These are phyloP conservation scores for Agrochola lychnidis DNA, from an alignment of 2,888 invertebrate genomes.

Conservation along the genomic window DNA sequence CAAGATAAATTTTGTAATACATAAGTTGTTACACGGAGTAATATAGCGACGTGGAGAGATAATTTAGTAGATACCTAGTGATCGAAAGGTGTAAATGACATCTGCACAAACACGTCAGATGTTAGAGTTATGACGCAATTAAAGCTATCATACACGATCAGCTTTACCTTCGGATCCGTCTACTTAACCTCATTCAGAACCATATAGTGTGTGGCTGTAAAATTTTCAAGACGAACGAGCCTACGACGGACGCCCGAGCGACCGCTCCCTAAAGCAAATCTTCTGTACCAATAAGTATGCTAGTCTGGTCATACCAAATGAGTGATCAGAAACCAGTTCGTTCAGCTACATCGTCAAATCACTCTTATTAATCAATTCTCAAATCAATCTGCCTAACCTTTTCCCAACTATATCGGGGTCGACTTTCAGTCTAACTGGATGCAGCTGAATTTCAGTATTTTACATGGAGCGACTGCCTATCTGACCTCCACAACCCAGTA, in stretches of 20 bases:
- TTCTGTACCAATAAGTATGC: not conserved
- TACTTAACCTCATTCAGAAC: too few relatives aligned
- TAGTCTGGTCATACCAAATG: not conserved
- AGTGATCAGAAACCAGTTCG: not conserved
- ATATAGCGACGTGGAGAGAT: not conserved
- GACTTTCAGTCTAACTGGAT: too few relatives aligned
- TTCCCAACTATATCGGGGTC: too few relatives aligned
- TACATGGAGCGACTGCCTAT: too few relatives aligned
- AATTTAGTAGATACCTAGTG: not conserved
- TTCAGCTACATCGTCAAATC: not conserved
- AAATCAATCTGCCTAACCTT: too few relatives aligned
- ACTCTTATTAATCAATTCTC: not conserved
- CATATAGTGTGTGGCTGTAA: not conserved
- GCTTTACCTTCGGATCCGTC: not conserved
- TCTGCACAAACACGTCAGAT: not conserved
- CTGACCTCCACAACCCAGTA: too few relatives aligned
- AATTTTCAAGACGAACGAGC: not conserved
- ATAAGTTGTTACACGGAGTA: conserved; percentile 2
- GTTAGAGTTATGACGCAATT: not conserved
- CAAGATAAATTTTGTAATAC: conserved; percentile 29
- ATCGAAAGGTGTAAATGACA: conserved; percentile 20
- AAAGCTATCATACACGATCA: not conserved
- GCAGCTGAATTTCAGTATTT: too few relatives aligned
- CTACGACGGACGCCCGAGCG: not conserved
- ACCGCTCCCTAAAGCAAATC: not conserved